Evolutionary conservation across 2,888 invertebrate genomes (phyloP).

Genomic region (Agrochola lota): DNA sequence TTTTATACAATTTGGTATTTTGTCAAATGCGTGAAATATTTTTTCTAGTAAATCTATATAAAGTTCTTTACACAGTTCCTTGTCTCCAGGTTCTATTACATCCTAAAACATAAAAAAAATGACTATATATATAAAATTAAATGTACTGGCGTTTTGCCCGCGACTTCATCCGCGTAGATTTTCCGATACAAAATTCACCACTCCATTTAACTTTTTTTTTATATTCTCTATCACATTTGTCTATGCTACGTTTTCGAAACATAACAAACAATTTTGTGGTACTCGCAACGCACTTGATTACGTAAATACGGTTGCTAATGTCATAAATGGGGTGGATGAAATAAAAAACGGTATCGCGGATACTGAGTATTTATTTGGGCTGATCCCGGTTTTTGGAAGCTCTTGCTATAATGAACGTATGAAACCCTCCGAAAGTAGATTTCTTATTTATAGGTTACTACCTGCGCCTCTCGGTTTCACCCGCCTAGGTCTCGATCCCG

Average conservation of each 20-base stretch:
- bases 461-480: too few species aligned
- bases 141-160: too few species aligned
- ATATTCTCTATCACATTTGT: neutral
- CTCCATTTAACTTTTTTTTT: neutral
- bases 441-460: too few species aligned
- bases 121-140: neutral
- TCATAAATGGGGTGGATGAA: neutral
- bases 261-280: too few species aligned
- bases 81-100: slow-evolving; percentile 68
- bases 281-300: neutral
- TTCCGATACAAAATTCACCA: neutral
- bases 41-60: slow-evolving; percentile 92
- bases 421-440: too few species aligned
- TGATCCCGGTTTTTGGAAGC: too few species aligned
- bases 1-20: slow-evolving; percentile 91
- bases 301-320: neutral
- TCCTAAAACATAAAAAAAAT: slow-evolving; percentile 65
- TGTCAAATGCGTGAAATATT: slow-evolving; percentile 91
- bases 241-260: too few species aligned
- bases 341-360: neutral
- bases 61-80: slow-evolving; percentile 85
- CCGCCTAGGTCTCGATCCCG: too few species aligned
- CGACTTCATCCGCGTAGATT: neutral
- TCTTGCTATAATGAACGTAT: too few species aligned
- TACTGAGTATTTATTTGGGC: too few species aligned